A percentile compares a stretch with the other conserved stretches of the same genome.
Conservation (phyloP, 2,888 invertebrate genomes). For the Margaritifera margaritifera region DNA sequence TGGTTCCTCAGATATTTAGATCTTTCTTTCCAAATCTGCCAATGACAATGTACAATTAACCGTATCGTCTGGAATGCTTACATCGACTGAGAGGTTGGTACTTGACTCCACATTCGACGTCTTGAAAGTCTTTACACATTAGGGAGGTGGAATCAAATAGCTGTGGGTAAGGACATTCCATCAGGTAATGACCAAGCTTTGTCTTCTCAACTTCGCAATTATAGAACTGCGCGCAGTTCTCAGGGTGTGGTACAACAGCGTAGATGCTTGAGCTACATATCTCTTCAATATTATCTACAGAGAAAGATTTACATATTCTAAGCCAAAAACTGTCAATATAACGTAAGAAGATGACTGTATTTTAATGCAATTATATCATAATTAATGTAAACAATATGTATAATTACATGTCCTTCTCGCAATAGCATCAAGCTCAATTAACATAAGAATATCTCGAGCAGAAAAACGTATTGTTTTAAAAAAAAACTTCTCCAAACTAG, state of each 20-base stretch:
- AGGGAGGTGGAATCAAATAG: conserved; percentile 20
- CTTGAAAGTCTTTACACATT: conserved; percentile 9
- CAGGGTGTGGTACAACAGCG: conserved; percentile 2
- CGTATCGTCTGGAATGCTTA: conserved; percentile 1
- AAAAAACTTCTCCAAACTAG: too few relatives aligned
- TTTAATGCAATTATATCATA: too few relatives aligned
- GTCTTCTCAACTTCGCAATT: conserved; percentile 11
- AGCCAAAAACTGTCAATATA: too few relatives aligned
- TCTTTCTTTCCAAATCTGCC: too few relatives aligned
- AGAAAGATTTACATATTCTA: neutral
- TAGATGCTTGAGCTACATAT: conserved; percentile 1
- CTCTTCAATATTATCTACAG: neutral
- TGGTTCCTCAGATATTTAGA: too few relatives aligned
- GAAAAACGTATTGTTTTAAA: too few relatives aligned
- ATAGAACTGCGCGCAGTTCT: conserved; percentile 11
- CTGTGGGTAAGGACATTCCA: conserved; percentile 36
- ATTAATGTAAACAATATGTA: too few relatives aligned
- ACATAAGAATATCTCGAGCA: too few relatives aligned
- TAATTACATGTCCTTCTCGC: too few relatives aligned
- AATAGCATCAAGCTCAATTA: too few relatives aligned
- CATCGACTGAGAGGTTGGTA: conserved; percentile 9
- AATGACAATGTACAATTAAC: too few relatives aligned
- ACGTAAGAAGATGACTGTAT: too few relatives aligned
- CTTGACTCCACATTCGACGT: conserved; percentile 8
- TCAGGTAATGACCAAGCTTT: conserved; percentile 12